Percentiles rank a stretch among this genome's conserved stretches.
phyloP scores from a whole-genome alignment of 2,888 invertebrate genomes.

The Tricholauxania praeusta region DNA sequence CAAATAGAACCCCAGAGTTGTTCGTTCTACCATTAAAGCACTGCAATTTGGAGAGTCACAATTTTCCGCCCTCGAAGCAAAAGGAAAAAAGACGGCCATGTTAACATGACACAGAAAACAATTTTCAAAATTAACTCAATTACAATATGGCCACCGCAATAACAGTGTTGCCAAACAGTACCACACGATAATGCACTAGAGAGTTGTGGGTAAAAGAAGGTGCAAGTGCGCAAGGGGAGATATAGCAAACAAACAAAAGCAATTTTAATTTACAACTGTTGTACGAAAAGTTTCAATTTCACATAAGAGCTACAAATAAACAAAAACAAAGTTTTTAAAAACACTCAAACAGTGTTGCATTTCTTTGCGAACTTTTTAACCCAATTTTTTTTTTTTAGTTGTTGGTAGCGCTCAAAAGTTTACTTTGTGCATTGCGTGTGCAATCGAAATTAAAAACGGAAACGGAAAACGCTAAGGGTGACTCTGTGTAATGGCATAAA shows the following conservation, averaged over 20 bases:
- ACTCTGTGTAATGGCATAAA: neutral
- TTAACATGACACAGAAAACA: slow-evolving; percentile 48
- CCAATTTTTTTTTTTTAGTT: slow-evolving; percentile 16
- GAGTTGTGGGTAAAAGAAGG: neutral
- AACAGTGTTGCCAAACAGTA: slow-evolving; percentile 3
- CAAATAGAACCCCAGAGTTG: too few species aligned
- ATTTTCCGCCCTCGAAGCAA: too few species aligned
- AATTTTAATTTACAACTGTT: slow-evolving; percentile 35
- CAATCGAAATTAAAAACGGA: slow-evolving; percentile 29
- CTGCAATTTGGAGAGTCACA: too few species aligned
- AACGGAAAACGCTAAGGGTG: slow-evolving; percentile 19
- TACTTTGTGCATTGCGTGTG: slow-evolving; percentile 36
- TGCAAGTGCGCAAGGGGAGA: neutral
- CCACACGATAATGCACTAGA: neutral
- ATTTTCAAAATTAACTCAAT: slow-evolving; percentile 59
- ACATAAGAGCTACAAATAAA: neutral
- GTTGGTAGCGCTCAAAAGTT: neutral
- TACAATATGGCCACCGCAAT: slow-evolving; percentile 43
- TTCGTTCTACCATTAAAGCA: too few species aligned
- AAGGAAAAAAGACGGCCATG: slow-evolving; percentile 39
- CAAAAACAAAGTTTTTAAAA: neutral
- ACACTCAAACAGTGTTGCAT: slow-evolving; percentile 21
- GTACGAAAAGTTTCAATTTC: slow-evolving; percentile 32
- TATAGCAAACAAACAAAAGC: slow-evolving; percentile 19
- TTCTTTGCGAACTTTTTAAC: slow-evolving; percentile 8